Percentiles rank a stretch among this genome's conserved stretches.
Conservation (phyloP, 2,797 vertebrate species). For the Meda fulgida region DNA sequence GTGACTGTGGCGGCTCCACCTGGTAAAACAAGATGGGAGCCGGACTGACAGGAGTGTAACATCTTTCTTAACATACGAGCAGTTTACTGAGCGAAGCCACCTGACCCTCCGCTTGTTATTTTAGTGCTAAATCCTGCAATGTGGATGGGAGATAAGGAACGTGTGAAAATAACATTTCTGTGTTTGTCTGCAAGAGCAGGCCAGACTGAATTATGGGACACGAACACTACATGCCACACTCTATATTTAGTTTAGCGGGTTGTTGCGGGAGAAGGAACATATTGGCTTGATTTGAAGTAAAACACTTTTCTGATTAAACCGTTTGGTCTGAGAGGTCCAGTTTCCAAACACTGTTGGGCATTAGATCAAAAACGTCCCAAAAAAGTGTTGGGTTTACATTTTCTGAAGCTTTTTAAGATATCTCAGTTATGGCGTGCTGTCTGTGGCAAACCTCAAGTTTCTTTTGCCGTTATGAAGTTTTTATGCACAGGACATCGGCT, state of each 20-base stretch:
- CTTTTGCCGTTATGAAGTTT: slow-evolving; percentile 33
- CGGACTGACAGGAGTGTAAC: slow-evolving; percentile 78
- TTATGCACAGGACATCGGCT: slow-evolving; percentile 12
- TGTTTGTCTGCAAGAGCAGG: slow-evolving; percentile 65
- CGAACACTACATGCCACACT: slow-evolving; percentile 61
- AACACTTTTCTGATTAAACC: slow-evolving; percentile 64
- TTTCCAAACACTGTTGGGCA: slow-evolving; percentile 44
- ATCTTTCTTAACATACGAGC: slow-evolving; percentile 77
- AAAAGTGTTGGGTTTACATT: slow-evolving; percentile 62
- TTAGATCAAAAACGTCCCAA: neutral
- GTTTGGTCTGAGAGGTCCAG: slow-evolving; percentile 60
- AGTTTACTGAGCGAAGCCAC: slow-evolving; percentile 74
- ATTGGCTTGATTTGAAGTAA: slow-evolving; percentile 48
- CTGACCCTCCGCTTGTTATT: slow-evolving; percentile 66
- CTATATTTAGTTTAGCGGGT: slow-evolving; percentile 71
- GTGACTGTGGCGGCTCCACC: slow-evolving; percentile 81
- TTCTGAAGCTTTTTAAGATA: slow-evolving; percentile 33
- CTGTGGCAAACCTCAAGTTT: slow-evolving; percentile 22
- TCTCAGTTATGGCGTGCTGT: neutral
- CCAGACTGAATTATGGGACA: slow-evolving; percentile 73
- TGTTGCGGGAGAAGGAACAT: slow-evolving; percentile 51
- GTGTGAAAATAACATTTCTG: slow-evolving; percentile 52
- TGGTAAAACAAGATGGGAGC: slow-evolving; percentile 91
- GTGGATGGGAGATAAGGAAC: slow-evolving; percentile 32
- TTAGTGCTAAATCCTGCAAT: slow-evolving; percentile 61